phyloP scores from a whole-genome alignment of 2,113 vertebrate species.

The Ptyas mucosa region DNA sequence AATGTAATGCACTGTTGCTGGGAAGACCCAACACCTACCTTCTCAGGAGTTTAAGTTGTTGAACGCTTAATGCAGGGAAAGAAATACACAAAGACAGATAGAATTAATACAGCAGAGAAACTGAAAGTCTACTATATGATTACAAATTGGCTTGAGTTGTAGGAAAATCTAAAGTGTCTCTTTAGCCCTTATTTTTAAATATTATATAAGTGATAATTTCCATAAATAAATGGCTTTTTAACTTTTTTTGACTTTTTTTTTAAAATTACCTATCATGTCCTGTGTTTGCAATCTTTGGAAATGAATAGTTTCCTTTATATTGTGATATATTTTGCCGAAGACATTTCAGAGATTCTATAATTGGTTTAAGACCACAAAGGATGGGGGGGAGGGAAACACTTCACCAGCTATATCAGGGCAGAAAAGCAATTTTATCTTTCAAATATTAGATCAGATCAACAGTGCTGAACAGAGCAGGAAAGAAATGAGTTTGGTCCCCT shows the following conservation, averaged over 20 bases:
- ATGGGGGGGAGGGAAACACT: background rate
- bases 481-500: background rate
- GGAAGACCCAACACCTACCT: background rate
- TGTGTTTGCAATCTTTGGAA: background rate
- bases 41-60: background rate
- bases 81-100: background rate
- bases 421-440: background rate
- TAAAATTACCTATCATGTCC: background rate
- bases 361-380: background rate
- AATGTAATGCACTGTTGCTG: background rate
- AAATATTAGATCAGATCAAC: background rate
- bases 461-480: background rate
- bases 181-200: background rate
- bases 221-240: background rate
- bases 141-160: background rate
- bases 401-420: background rate
- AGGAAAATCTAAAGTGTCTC: background rate
- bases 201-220: background rate
- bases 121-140: background rate
- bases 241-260: background rate
- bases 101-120: background rate
- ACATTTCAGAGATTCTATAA: background rate
- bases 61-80: background rate
- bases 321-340: background rate
- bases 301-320: background rate